Evolutionary conservation across 2,113 vertebrate species (phyloP).

Genomic region (Nothocercus julius): DNA sequence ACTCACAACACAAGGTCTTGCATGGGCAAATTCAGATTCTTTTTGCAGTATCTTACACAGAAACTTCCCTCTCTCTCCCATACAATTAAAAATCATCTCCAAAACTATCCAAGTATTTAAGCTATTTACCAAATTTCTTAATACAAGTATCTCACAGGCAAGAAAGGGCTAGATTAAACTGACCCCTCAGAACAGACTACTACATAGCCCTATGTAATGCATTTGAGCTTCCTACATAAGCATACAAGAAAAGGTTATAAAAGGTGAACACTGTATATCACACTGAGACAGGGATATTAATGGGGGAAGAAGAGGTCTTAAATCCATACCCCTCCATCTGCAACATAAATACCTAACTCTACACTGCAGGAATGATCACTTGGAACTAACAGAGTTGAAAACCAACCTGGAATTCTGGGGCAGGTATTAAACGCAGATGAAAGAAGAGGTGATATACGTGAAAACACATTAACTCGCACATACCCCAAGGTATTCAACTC

Average conservation of each 20-base stretch:
- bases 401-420: not conserved
- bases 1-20: not conserved
- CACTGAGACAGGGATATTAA: not conserved
- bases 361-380: not conserved
- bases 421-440: not conserved
- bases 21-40: not conserved
- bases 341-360: not conserved
- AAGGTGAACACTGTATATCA: not conserved
- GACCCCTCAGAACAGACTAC: not conserved
- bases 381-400: not conserved
- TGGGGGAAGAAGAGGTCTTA: not conserved
- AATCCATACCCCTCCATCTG: not conserved
- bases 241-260: not conserved
- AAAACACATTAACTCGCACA: not conserved
- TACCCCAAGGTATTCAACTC: not conserved
- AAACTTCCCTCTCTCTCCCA: not conserved
- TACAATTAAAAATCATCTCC: not conserved
- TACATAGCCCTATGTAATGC: rapidly evolving
- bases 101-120: rapidly evolving
- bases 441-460: not conserved
- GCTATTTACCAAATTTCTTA: not conserved
- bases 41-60: not conserved
- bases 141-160: not conserved
- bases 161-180: not conserved
- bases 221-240: not conserved